Base-by-base conservation (phyloP, 2,888 invertebrate genomes). In the Drosophila dives region DNA sequence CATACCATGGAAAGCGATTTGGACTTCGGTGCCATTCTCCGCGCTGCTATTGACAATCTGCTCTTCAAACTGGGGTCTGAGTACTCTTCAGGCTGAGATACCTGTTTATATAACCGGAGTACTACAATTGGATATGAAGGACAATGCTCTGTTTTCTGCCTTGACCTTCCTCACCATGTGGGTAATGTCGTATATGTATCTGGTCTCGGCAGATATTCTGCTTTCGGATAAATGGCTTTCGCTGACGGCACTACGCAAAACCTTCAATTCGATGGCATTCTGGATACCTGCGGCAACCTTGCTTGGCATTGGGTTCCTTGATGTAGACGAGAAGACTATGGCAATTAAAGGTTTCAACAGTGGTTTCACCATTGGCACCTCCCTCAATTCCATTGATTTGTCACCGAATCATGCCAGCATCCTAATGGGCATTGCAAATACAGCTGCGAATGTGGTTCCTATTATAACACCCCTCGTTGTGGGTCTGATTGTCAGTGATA, bases 31-130 rank as follows among this genome's bases (percentile, higher is more conserved):
- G 1, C 96, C 96, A 0, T 94, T 96, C 91, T 94, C 94, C 94
- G 86, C 91, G 0, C 55, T 92, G 0, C 88, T 94, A 0, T 90
- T 94, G 94, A 0, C 94, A 0, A 95, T 95, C 83, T 94, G 94
- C 68, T 94, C 95, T 0, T 94, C 1, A n/a, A n/a, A n/a, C 78
- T 96, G 96, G 95, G 96, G 96, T 1, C 95, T 95, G 86, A 95
- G 95, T 94, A 95, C 95, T 0, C 92, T 96, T 6, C 93, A 96
- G 78, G 95, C 95, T 0, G 94, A 96, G 90, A 95, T 95, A 77
- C 96, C 96, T 0, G 94, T 94, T 0, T 96, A 96, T 80, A 94
- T 96, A 94, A 94, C 94, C 55, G 93, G 94, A 56, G 94, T 95
- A 0, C 92, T 96, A 0, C 92, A 94, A 42, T 95, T 95, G 77